phyloP scores from a whole-genome alignment of 2,888 invertebrate species.

The Periphyllus acericola region DNA sequence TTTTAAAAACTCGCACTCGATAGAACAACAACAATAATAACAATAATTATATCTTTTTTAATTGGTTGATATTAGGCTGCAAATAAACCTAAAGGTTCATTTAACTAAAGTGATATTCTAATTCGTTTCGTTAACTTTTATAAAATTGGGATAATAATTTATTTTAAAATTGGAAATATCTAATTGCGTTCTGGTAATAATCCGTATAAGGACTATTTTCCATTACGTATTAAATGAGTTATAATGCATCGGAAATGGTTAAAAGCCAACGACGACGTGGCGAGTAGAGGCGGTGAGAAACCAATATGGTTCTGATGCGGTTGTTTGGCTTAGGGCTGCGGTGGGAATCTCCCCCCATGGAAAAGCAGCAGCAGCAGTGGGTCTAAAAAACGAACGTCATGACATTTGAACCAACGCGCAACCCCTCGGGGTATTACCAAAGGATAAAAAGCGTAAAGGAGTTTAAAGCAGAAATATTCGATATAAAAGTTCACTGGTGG shows the following conservation, averaged over 20 bases:
- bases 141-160: too few relatives aligned
- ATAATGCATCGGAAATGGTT: neutral
- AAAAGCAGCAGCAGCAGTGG: neutral
- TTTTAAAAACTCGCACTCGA: too few relatives aligned
- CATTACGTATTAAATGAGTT: neutral
- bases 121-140: too few relatives aligned
- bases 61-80: too few relatives aligned
- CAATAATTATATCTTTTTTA: too few relatives aligned
- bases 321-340: neutral
- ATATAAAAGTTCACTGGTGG: slow-evolving; percentile 47
- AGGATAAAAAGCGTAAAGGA: slow-evolving; percentile 52
- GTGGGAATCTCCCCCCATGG: neutral
- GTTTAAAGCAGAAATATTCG: slow-evolving; percentile 47
- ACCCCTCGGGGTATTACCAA: slow-evolving; percentile 30
- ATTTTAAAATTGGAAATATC: too few relatives aligned
- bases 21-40: too few relatives aligned
- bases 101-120: too few relatives aligned
- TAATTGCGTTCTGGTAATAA: too few relatives aligned
- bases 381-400: slow-evolving; percentile 39
- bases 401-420: slow-evolving; percentile 40
- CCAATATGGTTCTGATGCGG: slow-evolving; percentile 42
- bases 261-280: slow-evolving; percentile 17
- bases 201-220: too few relatives aligned
- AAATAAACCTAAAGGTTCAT: too few relatives aligned
- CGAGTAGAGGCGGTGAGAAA: neutral